Conservation (phyloP, 1,140 invertebrate species). For the Neodiprion fabricii region DNA sequence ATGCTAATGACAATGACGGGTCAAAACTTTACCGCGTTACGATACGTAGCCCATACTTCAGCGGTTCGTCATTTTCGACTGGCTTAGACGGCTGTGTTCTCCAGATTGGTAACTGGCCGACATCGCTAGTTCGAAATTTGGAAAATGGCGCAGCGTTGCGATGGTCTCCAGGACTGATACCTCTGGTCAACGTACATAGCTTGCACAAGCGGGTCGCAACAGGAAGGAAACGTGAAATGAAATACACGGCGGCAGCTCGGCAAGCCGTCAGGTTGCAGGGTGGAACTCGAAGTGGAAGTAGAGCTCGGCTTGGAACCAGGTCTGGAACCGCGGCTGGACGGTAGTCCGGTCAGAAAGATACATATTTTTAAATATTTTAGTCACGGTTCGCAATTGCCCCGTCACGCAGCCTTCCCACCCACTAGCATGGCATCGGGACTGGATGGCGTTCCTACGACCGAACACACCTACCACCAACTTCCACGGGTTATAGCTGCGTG, state of each 20-base stretch:
- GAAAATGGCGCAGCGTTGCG: conserved; percentile 30
- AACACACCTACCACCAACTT: not conserved
- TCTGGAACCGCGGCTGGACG: conserved; percentile 61
- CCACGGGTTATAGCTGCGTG: not conserved
- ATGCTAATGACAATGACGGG: not conserved
- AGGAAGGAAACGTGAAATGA: conserved; percentile 64
- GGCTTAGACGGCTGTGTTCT: no score
- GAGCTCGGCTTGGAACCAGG: conserved; percentile 12
- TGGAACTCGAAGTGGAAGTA: conserved; percentile 11
- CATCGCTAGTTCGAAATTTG: no score
- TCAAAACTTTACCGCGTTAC: no score
- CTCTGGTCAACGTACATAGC: not conserved
- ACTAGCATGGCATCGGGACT: conserved; percentile 35
- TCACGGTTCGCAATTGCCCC: conserved; percentile 62
- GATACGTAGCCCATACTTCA: no score
- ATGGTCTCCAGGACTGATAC: conserved; percentile 26
- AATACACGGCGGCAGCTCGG: conserved; percentile 44
- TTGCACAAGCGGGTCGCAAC: conserved; percentile 29
- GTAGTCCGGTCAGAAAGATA: conserved; percentile 63
- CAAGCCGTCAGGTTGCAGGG: conserved; percentile 27
- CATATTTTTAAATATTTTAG: conserved; percentile 66
- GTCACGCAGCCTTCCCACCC: conserved; percentile 63
- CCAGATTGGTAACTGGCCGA: no score
- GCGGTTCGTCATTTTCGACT: no score
- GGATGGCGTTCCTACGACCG: not conserved